Base-by-base conservation (phyloP, 2,797 vertebrate genomes). In the Taeniopygia guttata region DNA sequence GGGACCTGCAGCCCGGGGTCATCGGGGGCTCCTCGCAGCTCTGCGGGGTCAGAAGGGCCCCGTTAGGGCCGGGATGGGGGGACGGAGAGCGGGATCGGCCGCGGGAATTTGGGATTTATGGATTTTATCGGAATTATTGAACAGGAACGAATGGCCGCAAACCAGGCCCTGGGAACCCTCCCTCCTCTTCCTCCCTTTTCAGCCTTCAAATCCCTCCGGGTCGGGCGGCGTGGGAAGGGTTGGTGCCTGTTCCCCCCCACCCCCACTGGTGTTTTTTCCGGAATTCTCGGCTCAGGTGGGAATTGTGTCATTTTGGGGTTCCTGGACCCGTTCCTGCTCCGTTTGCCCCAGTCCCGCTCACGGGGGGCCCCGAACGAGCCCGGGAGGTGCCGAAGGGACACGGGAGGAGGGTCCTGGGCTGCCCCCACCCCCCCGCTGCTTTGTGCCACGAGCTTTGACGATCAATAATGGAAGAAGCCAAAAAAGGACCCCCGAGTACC, bases 41-140 rank as follows among this genome's bases (percentile, higher is more conserved):
- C 38, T 38, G 38, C 11, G 38, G 38, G 38, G 38, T 38, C 38
- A 38, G 38, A 38, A 38, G 38, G 49, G 49, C 51, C 36, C 52
- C 62, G 49, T 7, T 16, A 0, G 36, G 59, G 30, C 5, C 9
- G 25, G 42, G 9, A 1, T 16, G 42, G 42, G 40, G 48, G 29
- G 3, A 1, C 21, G 19, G 48, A 4, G 20, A 16, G 67, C 19
- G 9, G 43, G 51, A 10, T 3, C 2, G 1, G 32, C 51, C 1
- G 9, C 6, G 4, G 51, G 42, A 40, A 1, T 45, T 66, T 11
- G 85, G 54, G 30, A 10, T 34, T 34, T 4, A 1, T 14, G 46
- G 26, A 6, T 32, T 73, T 46, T 5, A 9, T 2, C 7, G 0
- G 30, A 18, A 7, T 20, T 0, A 3, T 0, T 0, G 6, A 5